Conservation (phyloP, 2,888 invertebrate genomes). For the Cephalotes varians region DNA sequence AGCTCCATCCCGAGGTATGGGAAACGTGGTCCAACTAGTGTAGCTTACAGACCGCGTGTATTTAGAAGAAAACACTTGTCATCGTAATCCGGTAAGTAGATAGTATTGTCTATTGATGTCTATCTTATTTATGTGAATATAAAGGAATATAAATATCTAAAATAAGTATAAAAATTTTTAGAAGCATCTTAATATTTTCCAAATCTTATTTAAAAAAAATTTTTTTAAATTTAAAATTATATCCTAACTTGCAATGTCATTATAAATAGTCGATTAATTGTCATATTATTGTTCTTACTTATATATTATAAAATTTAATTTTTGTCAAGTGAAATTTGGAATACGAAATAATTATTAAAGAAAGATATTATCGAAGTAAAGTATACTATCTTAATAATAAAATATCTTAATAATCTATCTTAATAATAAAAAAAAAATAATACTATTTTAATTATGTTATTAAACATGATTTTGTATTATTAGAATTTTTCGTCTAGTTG, state of each 20-base stretch:
- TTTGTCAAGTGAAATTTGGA: not conserved
- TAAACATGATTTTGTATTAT: not conserved
- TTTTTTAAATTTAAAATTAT: not conserved
- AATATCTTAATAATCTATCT: not conserved
- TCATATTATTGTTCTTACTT: not conserved
- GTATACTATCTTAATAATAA: not conserved
- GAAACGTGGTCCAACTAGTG: slow-evolving; percentile 38
- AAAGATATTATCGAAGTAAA: not conserved
- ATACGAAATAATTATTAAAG: slow-evolving; percentile 6
- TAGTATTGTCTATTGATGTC: not conserved
- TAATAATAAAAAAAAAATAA: not conserved
- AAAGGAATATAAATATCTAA: not conserved
- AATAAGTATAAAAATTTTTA: not conserved
- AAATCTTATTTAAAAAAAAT: not conserved
- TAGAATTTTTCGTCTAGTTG: not conserved
- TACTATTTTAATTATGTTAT: not conserved
- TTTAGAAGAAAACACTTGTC: slow-evolving; percentile 30
- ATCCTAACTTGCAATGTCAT: not conserved
- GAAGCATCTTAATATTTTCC: not conserved
- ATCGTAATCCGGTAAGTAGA: slow-evolving; percentile 40
- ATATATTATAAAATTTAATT: not conserved
- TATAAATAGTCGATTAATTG: slow-evolving; percentile 1
- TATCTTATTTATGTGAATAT: not conserved
- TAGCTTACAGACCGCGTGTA: slow-evolving; percentile 18
- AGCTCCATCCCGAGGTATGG: slow-evolving; percentile 25